Base-by-base conservation (phyloP, 2,113 vertebrate species). In the Enhydra lutris region DNA sequence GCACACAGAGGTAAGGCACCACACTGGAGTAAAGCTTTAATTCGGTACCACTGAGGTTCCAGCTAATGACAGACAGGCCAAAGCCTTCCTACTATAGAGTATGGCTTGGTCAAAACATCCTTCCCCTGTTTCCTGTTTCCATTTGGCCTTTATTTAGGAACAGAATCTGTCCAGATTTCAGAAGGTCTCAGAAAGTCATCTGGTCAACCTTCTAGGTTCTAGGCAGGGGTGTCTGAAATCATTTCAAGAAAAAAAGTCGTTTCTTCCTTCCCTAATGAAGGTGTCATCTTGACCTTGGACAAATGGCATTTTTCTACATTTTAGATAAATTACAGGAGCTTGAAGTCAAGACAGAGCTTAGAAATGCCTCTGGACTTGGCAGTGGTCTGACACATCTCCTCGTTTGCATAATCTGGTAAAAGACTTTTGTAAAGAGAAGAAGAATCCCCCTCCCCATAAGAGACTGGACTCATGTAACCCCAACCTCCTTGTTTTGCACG, bases 281-380 rank as follows among this genome's bases (percentile, higher is more conserved):
- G 21, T 2, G 0, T 29, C 21, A 6, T 36, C 71, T 36, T 97
- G 83, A 73, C 61, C 78, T 78, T 57, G 61, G 39, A 71, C 36
- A 42, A 61, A 34, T 42, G 67, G 47, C 42, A 57, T 39, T 65
- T 59, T 50, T 92, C 36, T 74, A n/a, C 18, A n/a, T 36, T 52
- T 80, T 10, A 36, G 31, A 57, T 57, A n/a, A 1, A 13, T 81
- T 50, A 69, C 85, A 73, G n/a, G 67, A 84, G 23, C 78, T 65
- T 39, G n/a, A 87, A 71, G 39, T 84, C 42, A 55, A 80, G 59
- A 34, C 18, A 79, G 31, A 61, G 47, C 74, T 92, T 88, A 76
- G 87, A 83, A 82, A 39, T 14, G 45, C 59, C 55, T 8, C 24
- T 39, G 24, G 74, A 34, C 50, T 83, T 76, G 74, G 29, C 26